phyloP scores from a whole-genome alignment of 2,797 vertebrate genomes.

The Pelodytes ibericus region DNA sequence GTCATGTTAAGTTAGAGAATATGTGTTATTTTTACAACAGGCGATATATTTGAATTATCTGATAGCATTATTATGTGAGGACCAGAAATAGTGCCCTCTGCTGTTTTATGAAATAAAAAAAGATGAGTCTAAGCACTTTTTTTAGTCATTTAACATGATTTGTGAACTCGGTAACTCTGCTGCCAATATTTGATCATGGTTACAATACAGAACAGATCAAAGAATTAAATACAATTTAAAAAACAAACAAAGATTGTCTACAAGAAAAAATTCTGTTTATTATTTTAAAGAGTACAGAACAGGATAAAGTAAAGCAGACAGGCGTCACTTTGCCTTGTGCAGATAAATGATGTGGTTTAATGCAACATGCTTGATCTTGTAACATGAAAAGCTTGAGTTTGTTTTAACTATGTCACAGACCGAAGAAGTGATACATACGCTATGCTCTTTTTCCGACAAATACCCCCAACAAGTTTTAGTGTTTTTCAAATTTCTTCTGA shows the following conservation, averaged over 20 bases:
- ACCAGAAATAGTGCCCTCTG: conserved; percentile 29
- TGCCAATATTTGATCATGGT: conserved; percentile 18
- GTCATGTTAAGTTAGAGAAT: no score
- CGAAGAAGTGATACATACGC: conserved; percentile 53
- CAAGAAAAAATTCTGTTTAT: conserved; percentile 54
- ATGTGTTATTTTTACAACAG: no score
- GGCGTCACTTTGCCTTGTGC: conserved; percentile 32
- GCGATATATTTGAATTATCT: not conserved
- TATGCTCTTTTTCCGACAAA: conserved; percentile 61
- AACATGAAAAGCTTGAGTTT: conserved; percentile 7
- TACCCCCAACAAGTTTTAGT: conserved; percentile 47
- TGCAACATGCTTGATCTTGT: conserved; percentile 48
- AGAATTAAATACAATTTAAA: conserved; percentile 30
- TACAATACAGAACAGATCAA: conserved; percentile 47
- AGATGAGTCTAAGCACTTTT: not conserved
- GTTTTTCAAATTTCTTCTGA: conserved; percentile 59
- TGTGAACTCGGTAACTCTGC: not conserved
- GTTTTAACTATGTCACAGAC: conserved; percentile 44
- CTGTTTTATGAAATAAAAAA: not conserved
- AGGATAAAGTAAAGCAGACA: conserved; percentile 48
- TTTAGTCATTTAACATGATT: not conserved
- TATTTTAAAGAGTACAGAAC: conserved; percentile 47
- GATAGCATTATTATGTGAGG: not conserved
- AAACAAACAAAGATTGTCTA: conserved; percentile 21
- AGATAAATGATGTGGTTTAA: conserved; percentile 45